These are phyloP conservation scores for Portunus trituberculatus DNA, from an alignment of 1,140 invertebrate species.

Conservation along the genomic window DNA sequence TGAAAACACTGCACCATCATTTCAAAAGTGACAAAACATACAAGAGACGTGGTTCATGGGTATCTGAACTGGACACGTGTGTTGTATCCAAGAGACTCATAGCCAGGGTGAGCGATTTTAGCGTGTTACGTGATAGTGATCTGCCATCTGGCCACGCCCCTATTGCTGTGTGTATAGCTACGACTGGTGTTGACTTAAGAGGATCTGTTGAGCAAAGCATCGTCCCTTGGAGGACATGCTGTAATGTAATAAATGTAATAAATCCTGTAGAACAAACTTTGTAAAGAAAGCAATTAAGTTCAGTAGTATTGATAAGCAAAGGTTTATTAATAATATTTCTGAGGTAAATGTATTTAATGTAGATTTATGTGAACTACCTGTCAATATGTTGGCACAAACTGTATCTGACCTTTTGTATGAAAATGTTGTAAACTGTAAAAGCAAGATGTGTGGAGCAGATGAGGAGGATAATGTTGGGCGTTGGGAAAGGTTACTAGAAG, in stretches of 20 bases:
- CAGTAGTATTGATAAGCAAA: background rate
- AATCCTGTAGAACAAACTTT: background rate
- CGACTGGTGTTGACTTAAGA: background rate
- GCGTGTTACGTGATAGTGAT: background rate
- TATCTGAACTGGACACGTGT: conserved; percentile 16
- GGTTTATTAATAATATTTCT: background rate
- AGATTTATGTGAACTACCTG: background rate
- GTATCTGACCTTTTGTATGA: background rate
- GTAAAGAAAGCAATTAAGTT: background rate
- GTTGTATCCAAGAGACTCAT: background rate
- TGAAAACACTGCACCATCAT: background rate
- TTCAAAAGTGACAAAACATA: background rate
- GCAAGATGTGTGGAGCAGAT: background rate
- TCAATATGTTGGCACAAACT: background rate
- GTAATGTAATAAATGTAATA: background rate
- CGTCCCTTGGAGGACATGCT: background rate
- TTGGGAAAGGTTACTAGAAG: background rate
- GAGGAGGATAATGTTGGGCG: background rate
- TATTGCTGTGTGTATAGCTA: background rate
- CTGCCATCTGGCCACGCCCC: background rate
- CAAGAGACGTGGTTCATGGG: background rate
- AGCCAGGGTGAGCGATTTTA: background rate
- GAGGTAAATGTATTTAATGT: background rate
- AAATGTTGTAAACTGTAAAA: background rate
- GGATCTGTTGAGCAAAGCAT: background rate